Conservation (phyloP, 2,113 vertebrate species). For the Platycercus adscitus region DNA sequence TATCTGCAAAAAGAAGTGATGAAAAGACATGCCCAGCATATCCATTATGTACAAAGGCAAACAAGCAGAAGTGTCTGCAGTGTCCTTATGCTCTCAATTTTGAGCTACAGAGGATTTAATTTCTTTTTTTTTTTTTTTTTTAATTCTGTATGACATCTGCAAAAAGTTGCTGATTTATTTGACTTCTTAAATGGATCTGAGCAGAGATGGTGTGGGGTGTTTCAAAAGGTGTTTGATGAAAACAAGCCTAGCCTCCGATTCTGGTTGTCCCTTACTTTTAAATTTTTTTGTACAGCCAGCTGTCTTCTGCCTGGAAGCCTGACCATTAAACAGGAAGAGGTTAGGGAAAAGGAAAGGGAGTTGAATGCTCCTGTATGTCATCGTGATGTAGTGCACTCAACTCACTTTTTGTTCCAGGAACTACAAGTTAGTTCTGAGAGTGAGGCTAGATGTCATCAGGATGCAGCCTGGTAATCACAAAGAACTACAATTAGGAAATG, state of each 20-base stretch:
- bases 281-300: neutral
- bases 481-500: neutral
- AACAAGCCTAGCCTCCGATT: neutral
- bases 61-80: neutral
- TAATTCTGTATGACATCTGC: neutral
- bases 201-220: neutral
- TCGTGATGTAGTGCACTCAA: neutral
- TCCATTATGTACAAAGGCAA: neutral
- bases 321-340: neutral
- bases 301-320: neutral
- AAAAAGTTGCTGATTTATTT: neutral
- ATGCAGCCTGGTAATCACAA: neutral
- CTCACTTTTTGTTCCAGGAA: neutral
- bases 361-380: neutral
- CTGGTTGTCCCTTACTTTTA: neutral
- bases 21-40: neutral
- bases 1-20: accelerated
- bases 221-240: neutral
- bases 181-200: neutral
- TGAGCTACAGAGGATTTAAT: neutral
- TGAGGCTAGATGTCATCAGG: neutral
- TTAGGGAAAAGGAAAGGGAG: neutral
- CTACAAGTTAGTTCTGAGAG: neutral
- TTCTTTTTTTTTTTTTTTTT: too few species aligned
- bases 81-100: neutral